Evolutionary conservation across 2,113 vertebrate genomes (phyloP), one percentile per base, ranked within the genome.

Genomic region (Nestor notabilis): DNA sequence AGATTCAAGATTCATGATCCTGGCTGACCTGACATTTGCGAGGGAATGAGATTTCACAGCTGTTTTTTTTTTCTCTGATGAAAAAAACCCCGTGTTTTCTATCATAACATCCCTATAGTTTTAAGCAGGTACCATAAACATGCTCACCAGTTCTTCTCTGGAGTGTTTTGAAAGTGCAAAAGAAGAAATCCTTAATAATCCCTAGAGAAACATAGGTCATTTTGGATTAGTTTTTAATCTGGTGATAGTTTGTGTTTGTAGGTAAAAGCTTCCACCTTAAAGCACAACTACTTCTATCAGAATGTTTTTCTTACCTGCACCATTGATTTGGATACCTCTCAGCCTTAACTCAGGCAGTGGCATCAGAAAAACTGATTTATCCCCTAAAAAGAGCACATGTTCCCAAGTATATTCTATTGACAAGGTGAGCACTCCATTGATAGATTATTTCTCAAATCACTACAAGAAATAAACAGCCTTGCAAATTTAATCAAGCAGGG

Each of bases 401-500:
- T 70, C 41, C 55, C 43, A n/a, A 31, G 17, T 37, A 13, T 43
- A 13, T 85, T 76, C 31, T 70, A 4, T 37, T 25, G 83, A 70
- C 83, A 72, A 95, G 17, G 60, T 47, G 53, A 84, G 41, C 66
- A 35, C 14, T 72, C 53, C 63, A 37, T 10, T 60, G 63, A 52
- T 74, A 72, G 86, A 83, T 92, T 83, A 56, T 84, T 90, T 64
- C 82, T 93, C 76, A 72, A 74, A 84, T 91, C 78, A 85, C 61
- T 63, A 24, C 66, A 92, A 68, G 83, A 72, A 82, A 77, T 53
- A 95, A 93, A 85, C 83, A 49, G 17, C 66, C 37, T 79, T 70
- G 66, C 9, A 66, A 87, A 94, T 74, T 31, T 74, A 61, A 87
- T 94, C 76, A n/a, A 65, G 41, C 37, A 49, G 44, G 63, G 69